Base-by-base conservation (phyloP, 2,797 vertebrate species). In the Arremon brunneinucha region DNA sequence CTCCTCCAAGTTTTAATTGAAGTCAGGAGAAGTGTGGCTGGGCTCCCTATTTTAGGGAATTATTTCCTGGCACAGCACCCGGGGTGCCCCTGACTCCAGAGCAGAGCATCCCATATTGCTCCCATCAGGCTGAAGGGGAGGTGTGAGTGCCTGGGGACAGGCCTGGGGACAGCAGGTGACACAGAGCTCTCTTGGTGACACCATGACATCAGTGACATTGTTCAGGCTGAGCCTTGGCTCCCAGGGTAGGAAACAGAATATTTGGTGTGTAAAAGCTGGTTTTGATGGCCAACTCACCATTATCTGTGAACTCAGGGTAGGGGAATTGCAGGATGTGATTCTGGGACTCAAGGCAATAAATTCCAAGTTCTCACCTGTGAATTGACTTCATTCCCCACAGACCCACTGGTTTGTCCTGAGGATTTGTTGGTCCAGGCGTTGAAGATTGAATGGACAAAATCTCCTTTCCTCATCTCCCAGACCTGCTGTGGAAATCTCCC, bases 1-100 rank as follows among this genome's bases (percentile, higher is more conserved):
- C 78, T 41, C 75, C 79, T 96, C 97, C 97, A 97, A 95, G 65
- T 53, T 92, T 97, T 97, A 97, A 97, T 96, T 82, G 81, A 77
- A 97, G 91, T 44, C 97, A 97, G 97, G 75, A 83, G 90, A 90
- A 94, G 82, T 72, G 84, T 91, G 92, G 69, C 80, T 57, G 77
- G 91, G 94, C 95, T 95, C 64, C 83, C 94, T 89, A 19, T 49
- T 96, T 82, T 63, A 53, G 74, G 83, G 93, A 91, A 60, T 95
- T 91, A 59, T 89, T 87, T 84, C 57, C 79, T 97, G 97, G 97
- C 97, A 55, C 27, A 5, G 70, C 56, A 59, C 2, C 20, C 6
- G 1, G 39, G 32, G 62, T 93, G 49, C 90, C 83, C 94, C 93
- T 94, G 34, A 60, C 80, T 90, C 50, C 90, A 80, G 4, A 80